Evolutionary conservation across 2,888 invertebrate species (phyloP).

Genomic region (Nymphalis urticae): DNA sequence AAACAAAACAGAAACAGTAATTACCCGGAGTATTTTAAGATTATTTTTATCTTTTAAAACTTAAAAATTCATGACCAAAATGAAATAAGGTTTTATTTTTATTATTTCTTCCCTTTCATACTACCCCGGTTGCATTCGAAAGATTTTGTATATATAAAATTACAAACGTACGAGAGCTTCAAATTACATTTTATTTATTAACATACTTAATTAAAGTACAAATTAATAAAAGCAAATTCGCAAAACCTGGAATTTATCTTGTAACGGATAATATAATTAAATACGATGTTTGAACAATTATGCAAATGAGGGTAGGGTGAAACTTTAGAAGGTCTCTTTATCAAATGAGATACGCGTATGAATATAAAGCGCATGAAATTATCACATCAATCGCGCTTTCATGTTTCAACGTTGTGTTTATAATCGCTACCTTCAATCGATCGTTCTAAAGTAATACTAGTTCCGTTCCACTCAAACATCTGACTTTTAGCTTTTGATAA

Average conservation of each 20-base stretch:
- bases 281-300: conserved; percentile 66
- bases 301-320: conserved; percentile 56
- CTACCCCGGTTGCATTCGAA: background rate
- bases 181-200: conserved; percentile 3
- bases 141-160: background rate
- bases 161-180: background rate
- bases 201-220: conserved; percentile 15
- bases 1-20: no score
- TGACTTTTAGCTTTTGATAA: no score
- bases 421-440: background rate
- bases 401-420: background rate
- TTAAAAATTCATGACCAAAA: no score
- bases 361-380: conserved; percentile 43
- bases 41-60: no score
- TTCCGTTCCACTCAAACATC: no score
- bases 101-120: background rate
- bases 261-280: conserved; percentile 33
- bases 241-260: conserved; percentile 18
- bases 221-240: conserved; percentile 20
- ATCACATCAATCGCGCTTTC: conserved; percentile 28
- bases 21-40: no score
- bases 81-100: background rate
- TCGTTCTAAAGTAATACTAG: no score
- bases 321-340: conserved; percentile 59
- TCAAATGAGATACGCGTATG: conserved; percentile 51